These are phyloP conservation scores for Epinotia bilunana DNA, from an alignment of 2,888 invertebrate species.

Conservation along the genomic window DNA sequence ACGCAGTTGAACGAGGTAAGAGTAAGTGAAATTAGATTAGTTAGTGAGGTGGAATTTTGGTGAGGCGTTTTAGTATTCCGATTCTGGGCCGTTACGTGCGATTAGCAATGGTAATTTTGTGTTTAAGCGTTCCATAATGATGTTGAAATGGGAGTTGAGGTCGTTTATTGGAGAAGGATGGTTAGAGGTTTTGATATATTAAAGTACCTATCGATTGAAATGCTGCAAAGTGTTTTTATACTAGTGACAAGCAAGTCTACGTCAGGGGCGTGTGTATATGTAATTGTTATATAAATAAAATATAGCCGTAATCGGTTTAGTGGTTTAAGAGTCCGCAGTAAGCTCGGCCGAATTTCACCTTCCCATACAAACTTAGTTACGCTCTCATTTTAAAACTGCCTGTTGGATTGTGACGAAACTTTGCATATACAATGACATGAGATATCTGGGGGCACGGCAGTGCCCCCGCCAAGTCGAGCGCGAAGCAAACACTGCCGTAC, in stretches of 20 bases:
- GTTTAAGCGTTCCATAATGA: constrained; percentile 35
- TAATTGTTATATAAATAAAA: too few relatives aligned
- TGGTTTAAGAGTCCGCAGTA: too few relatives aligned
- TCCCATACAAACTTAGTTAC: too few relatives aligned
- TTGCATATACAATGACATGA: too few relatives aligned
- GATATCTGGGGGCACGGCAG: too few relatives aligned
- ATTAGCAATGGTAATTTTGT: constrained; percentile 42
- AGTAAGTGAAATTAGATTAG: background rate
- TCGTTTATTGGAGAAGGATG: background rate
- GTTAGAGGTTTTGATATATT: background rate
- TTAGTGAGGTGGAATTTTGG: background rate
- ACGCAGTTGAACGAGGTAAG: background rate
- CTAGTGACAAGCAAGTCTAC: background rate
- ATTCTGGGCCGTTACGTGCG: constrained; percentile 15
- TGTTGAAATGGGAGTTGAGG: constrained; percentile 9
- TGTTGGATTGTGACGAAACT: too few relatives aligned
- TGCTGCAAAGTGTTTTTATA: background rate
- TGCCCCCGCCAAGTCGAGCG: too few relatives aligned
- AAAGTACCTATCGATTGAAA: background rate
- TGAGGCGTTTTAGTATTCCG: constrained; percentile 16
- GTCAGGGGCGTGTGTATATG: background rate
- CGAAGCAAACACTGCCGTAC: too few relatives aligned
- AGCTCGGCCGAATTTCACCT: too few relatives aligned
- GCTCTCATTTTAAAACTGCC: too few relatives aligned
- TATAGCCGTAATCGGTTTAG: too few relatives aligned